Conservation (phyloP, 2,113 vertebrate species). For the Pteruthius melanotis region DNA sequence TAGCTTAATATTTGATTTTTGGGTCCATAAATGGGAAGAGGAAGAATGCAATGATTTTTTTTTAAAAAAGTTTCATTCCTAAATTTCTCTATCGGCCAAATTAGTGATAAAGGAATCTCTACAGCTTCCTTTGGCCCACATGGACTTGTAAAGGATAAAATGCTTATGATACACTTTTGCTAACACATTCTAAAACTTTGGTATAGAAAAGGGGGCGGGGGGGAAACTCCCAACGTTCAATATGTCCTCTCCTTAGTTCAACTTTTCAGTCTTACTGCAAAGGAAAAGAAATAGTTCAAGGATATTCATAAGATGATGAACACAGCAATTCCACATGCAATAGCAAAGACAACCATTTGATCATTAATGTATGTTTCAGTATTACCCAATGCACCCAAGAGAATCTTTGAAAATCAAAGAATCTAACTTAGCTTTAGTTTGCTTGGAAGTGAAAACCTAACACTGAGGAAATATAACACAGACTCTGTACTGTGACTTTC, state of each 20-base stretch:
- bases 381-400: background rate
- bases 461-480: background rate
- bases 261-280: background rate
- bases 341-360: background rate
- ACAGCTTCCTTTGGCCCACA: background rate
- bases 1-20: background rate
- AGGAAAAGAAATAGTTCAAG: background rate
- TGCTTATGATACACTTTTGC: background rate
- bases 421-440: background rate
- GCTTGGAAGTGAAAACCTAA: background rate
- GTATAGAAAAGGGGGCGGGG: rapidly evolving
- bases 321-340: background rate
- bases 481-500: background rate
- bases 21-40: background rate
- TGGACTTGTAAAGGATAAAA: background rate
- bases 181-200: background rate
- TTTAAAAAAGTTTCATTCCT: background rate
- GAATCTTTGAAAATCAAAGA: background rate
- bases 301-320: background rate
- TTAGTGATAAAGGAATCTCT: background rate
- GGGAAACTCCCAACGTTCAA: background rate
- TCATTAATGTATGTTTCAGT: background rate
- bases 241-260: background rate
- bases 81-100: background rate
- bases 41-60: background rate